Evolutionary conservation across 64 coral and sea anemone species (phyloP).

Genomic region (Stylophora pistillata): DNA sequence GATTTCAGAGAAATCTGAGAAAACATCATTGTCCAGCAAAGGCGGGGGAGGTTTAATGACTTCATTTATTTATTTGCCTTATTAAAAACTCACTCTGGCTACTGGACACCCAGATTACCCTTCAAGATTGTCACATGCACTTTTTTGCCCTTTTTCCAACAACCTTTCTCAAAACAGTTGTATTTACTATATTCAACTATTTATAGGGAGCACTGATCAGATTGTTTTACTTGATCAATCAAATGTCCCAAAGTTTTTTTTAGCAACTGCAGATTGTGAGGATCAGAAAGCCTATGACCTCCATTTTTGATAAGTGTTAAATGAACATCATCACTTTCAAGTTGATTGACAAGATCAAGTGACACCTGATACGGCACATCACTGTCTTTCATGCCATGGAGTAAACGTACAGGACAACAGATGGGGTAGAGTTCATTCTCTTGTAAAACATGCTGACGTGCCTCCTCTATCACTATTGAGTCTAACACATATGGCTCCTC

Average conservation of each 20-base stretch:
- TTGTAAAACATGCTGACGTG: constrained; percentile 49
- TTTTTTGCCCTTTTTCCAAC: too few species aligned
- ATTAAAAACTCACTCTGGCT: too few species aligned
- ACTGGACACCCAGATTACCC: too few species aligned
- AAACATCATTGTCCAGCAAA: too few species aligned
- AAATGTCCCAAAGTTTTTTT: constrained; percentile 59
- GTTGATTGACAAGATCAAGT: constrained; percentile 61
- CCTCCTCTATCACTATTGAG: constrained; percentile 72
- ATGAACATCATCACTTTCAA: constrained; percentile 64
- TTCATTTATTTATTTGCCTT: too few species aligned
- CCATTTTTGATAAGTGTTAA: constrained; percentile 79
- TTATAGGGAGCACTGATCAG: background rate
- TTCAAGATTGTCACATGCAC: too few species aligned
- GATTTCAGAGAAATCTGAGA: too few species aligned
- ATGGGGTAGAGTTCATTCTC: constrained; percentile 34
- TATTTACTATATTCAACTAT: too few species aligned
- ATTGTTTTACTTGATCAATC: constrained; percentile 38
- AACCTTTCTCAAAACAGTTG: too few species aligned
- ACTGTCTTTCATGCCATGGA: constrained; percentile 81
- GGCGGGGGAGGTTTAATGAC: too few species aligned
- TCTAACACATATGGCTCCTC: constrained; percentile 76
- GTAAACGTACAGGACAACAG: constrained; percentile 72
- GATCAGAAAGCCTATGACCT: constrained; percentile 70
- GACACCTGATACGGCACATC: constrained; percentile 84
- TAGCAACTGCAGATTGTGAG: constrained; percentile 57